Evolutionary conservation across 2,797 vertebrate species (phyloP).

Genomic region (Molossus molossus): DNA sequence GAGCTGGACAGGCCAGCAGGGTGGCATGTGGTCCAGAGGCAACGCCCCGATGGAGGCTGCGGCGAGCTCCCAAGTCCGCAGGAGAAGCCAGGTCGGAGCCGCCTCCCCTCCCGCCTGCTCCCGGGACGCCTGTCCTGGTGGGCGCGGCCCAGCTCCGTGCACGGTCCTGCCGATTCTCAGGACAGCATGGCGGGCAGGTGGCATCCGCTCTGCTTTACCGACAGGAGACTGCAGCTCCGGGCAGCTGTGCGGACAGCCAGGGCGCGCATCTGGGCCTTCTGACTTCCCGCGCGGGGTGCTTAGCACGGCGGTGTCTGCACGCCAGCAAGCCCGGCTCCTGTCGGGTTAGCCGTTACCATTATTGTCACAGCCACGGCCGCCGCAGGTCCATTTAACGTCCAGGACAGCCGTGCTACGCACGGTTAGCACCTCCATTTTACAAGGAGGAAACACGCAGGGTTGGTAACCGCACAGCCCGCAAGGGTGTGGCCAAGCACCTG

Average conservation of each 20-base stretch:
- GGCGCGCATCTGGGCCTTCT: not conserved
- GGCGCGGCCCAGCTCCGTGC: not conserved
- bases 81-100: not conserved
- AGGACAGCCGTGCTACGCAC: no score
- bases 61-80: not conserved
- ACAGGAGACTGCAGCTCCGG: no score
- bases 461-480: not conserved
- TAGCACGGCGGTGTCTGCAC: not conserved
- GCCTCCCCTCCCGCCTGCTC: not conserved
- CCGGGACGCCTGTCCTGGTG: accelerated
- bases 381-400: not conserved
- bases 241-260: not conserved
- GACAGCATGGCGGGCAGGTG: no score
- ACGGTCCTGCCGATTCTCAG: no score
- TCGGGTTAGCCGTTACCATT: not conserved
- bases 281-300: not conserved
- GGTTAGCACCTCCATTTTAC: not conserved
- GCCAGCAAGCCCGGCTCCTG: not conserved
- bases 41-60: not conserved
- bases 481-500: not conserved
- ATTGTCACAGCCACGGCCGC: not conserved
- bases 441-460: not conserved
- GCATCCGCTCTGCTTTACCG: no score
- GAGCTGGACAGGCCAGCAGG: not conserved
- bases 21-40: not conserved